Evolutionary conservation across 2,797 vertebrate genomes (phyloP).

Genomic region (Tangara arthus): DNA sequence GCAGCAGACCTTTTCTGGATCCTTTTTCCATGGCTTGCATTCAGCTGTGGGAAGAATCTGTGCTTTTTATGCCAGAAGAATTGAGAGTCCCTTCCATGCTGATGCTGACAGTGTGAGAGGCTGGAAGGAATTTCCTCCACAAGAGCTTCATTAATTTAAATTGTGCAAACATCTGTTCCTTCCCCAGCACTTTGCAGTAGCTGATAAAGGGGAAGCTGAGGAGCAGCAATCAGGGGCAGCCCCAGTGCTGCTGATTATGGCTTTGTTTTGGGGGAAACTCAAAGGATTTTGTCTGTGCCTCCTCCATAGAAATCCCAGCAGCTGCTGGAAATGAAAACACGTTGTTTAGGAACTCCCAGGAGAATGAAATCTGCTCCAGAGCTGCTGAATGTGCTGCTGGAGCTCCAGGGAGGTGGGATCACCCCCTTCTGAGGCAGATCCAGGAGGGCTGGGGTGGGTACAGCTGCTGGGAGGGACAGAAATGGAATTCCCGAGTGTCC

Average conservation of each 20-base stretch:
- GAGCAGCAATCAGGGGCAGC: neutral
- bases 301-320: neutral
- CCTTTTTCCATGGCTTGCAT: neutral
- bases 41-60: neutral
- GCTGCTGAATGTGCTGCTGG: neutral
- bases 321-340: neutral
- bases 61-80: neutral
- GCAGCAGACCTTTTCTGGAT: neutral
- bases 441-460: neutral
- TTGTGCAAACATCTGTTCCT: neutral
- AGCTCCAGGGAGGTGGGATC: neutral
- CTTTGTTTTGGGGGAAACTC: neutral
- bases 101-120: neutral
- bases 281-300: neutral
- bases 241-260: neutral
- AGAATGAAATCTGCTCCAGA: neutral
- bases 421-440: neutral
- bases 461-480: neutral
- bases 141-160: neutral
- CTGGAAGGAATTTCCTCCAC: neutral
- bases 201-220: neutral
- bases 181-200: neutral
- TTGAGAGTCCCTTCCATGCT: neutral
- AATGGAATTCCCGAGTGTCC: neutral
- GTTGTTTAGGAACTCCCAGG: neutral